Percentiles rank a stretch among this genome's conserved stretches.
These are phyloP conservation scores for Orthonevra nobilis DNA, from an alignment of 2,888 invertebrate species.

Conservation along the genomic window DNA sequence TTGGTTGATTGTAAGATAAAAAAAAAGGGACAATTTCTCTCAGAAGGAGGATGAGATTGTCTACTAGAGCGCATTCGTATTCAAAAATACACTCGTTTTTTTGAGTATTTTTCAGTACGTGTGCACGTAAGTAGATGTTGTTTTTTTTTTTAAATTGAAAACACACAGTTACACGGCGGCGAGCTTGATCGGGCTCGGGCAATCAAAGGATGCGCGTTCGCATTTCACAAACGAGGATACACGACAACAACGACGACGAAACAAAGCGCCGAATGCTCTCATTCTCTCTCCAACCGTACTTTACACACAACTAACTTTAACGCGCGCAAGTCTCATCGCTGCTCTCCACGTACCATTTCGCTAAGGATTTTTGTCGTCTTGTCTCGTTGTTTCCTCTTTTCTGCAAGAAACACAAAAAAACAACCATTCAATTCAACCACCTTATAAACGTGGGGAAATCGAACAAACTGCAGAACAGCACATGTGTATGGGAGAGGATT, in stretches of 20 bases:
- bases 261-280: constrained; percentile 65
- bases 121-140: too few species aligned
- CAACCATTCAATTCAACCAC: constrained; percentile 36
- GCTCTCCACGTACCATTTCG: constrained; percentile 34
- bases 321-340: constrained; percentile 67
- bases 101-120: constrained; percentile 50
- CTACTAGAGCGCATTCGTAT: constrained; percentile 58
- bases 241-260: constrained; percentile 63
- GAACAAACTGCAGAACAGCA: constrained; percentile 13
- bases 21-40: constrained; percentile 5
- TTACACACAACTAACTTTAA: constrained; percentile 65
- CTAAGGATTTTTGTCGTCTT: constrained; percentile 70
- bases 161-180: constrained; percentile 64
- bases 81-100: constrained; percentile 45
- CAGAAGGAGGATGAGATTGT: constrained; percentile 49
- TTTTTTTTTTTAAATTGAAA: constrained; percentile 46
- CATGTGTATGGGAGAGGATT: constrained; percentile 25
- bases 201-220: constrained; percentile 68
- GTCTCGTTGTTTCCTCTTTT: constrained; percentile 50
- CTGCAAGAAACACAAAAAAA: constrained; percentile 24
- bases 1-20: too few species aligned
- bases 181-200: constrained; percentile 32
- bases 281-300: constrained; percentile 69
- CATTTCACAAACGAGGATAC: constrained; percentile 64
- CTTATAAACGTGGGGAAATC: constrained; percentile 47